These are phyloP conservation scores for Empidonax alnorum DNA, from an alignment of 2,113 vertebrate species.

Conservation along the genomic window DNA sequence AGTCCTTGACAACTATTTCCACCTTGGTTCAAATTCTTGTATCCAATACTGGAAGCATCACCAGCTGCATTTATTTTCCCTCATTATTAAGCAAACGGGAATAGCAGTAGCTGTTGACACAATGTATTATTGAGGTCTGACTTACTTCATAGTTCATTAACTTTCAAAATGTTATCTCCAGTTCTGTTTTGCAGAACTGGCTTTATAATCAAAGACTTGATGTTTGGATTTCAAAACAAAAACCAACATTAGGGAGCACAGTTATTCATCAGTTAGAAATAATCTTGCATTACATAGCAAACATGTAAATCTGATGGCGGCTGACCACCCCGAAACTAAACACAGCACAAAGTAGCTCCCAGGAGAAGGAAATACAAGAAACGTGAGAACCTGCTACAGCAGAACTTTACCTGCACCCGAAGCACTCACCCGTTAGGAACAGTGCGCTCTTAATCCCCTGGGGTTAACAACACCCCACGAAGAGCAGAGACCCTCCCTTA, in stretches of 20 bases:
- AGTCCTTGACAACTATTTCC: neutral
- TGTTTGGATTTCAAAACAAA: constrained; percentile 34
- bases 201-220: neutral
- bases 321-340: neutral
- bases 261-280: neutral
- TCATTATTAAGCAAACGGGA: neutral
- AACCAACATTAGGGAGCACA: neutral
- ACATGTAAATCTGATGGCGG: neutral
- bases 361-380: neutral
- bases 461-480: neutral
- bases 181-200: neutral
- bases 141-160: neutral
- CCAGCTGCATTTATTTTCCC: neutral
- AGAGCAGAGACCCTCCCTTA: neutral
- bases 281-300: neutral
- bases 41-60: neutral
- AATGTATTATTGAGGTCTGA: neutral
- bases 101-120: neutral
- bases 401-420: neutral
- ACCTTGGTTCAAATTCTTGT: neutral
- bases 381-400: accelerated
- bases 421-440: neutral
- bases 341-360: neutral
- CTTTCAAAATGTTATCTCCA: neutral
- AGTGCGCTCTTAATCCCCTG: neutral